phyloP scores from a whole-genome alignment of 2,797 vertebrate genomes.

The Poecile montanus region DNA sequence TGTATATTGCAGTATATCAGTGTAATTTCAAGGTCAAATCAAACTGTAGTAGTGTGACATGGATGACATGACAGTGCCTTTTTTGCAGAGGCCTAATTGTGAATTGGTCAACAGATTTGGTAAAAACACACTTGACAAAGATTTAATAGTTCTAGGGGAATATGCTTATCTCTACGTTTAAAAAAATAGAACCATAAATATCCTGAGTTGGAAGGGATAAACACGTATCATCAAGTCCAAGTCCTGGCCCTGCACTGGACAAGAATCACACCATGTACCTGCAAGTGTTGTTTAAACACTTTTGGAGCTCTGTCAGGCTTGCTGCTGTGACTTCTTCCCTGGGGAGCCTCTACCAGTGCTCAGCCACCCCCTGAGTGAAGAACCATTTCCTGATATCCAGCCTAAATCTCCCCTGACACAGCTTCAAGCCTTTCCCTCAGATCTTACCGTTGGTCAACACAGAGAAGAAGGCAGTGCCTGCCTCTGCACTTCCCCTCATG shows the following conservation, averaged over 20 bases:
- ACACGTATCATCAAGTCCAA: not conserved
- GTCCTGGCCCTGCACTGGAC: not conserved
- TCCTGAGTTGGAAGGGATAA: not conserved
- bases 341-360: not conserved
- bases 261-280: not conserved
- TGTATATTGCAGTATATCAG: not conserved
- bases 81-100: not conserved
- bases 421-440: accelerated
- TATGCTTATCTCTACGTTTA: not conserved
- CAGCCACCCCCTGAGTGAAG: not conserved
- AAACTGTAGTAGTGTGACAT: not conserved
- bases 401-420: not conserved
- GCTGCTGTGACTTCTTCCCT: not conserved
- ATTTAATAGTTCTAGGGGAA: not conserved
- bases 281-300: accelerated
- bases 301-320: not conserved
- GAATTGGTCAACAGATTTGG: not conserved
- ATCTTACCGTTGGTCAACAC: accelerated
- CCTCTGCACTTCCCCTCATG: accelerated
- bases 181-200: not conserved
- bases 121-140: not conserved
- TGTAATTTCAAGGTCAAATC: not conserved
- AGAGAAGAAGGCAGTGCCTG: not conserved
- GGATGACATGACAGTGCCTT: not conserved
- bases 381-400: accelerated